Base-by-base conservation (phyloP, 1,140 invertebrate genomes). In the Sarcophaga peregrina region DNA sequence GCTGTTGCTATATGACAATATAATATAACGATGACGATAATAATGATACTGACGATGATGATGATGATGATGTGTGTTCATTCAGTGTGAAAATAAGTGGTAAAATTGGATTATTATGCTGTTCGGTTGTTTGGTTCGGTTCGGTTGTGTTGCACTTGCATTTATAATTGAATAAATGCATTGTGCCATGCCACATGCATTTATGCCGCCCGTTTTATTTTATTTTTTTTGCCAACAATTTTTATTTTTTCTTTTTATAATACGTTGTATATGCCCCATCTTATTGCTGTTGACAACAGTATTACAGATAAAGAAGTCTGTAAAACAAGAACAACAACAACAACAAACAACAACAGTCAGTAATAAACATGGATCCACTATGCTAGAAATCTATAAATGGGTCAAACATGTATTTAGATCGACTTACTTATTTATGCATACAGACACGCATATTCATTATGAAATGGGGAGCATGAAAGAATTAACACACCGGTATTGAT, bases 11-110 rank as follows among this genome's bases (percentile, higher is more conserved):
- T 4, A 37, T 37, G 25, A 37, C 25, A 37, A 37, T 37, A 2
- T 37, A 37, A 37, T 37, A 37, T 37, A 37, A 37, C 25, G 54
- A 58, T n/a, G 10, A 58, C 13, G 15, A 58, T 58, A 13, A 58
- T n/a, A 13, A 58, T 58, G 54, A 58, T n/a, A 10, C 0, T 13
- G 52, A 13, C 10, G 11, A 58, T 15, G 54, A 58, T 58, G 54
- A 15, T n/a, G n/a, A 15, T 58, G n/a, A 15, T 58, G 54, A 15
- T 13, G n/a, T 58, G 54, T 58, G 54, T 58, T 58, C 54, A 58
- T 58, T 58, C 54, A 58, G 54, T 58, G 54, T 58, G 13, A 58
- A 58, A 58, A 58, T 58, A 58, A 58, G 54, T 58, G 54, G 54
- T 58, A 58, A 58, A 58, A 58, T 58, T 58, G 54, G 54, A 58